Evolutionary conservation across 2,113 vertebrate genomes (phyloP).

Genomic region (Elachura formosa): DNA sequence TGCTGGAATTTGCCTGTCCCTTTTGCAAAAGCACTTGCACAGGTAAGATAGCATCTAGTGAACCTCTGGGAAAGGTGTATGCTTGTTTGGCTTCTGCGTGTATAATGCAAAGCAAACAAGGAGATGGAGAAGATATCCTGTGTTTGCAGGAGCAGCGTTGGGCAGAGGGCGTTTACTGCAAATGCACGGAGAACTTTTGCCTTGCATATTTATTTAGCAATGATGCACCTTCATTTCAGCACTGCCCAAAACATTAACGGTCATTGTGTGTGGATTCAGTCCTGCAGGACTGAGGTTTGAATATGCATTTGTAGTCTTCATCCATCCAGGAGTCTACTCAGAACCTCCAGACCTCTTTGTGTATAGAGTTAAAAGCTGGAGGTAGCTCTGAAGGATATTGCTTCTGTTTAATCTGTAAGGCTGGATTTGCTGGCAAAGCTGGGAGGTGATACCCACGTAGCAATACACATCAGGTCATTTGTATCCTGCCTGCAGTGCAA

Average conservation of each 20-base stretch:
- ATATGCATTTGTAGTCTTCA: not conserved
- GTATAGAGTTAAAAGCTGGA: not conserved
- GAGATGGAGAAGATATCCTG: constrained; percentile 27
- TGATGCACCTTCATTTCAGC: not conserved
- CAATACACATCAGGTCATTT: not conserved
- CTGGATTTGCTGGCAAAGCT: not conserved
- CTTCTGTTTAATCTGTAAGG: not conserved
- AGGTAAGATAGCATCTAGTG: constrained; percentile 26
- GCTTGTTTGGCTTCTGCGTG: constrained; percentile 7
- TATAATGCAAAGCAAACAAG: constrained; percentile 45
- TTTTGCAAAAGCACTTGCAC: not conserved
- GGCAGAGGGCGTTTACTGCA: not conserved
- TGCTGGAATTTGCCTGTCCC: constrained; percentile 10
- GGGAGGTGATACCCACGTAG: not conserved
- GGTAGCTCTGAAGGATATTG: not conserved
- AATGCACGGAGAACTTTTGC: not conserved
- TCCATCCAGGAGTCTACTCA: not conserved
- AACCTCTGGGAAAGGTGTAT: constrained; percentile 35
- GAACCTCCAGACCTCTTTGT: not conserved
- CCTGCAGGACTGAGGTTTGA: not conserved
- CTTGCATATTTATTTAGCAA: constrained; percentile 30
- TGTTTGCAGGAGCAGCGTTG: constrained; percentile 19
- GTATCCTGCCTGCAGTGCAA: not conserved
- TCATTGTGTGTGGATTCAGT: not conserved
- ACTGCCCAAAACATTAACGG: constrained; percentile 3